Evolutionary conservation across 2,888 invertebrate genomes (phyloP), one percentile per base, ranked within the genome.

Genomic region (Sisyra nigra): DNA sequence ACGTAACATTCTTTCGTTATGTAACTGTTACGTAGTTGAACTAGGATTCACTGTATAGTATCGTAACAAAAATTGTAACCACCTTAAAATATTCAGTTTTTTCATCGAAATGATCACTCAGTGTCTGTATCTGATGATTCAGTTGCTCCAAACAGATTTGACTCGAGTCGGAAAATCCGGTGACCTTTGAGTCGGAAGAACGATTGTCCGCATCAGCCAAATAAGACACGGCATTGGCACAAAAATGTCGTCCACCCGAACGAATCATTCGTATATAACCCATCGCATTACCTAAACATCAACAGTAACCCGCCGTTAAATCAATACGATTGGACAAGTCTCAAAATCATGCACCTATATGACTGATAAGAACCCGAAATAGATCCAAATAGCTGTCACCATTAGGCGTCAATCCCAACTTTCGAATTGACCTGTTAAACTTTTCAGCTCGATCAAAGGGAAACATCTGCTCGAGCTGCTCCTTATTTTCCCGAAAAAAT

Each of bases 221-320:
- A 62, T 92, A 96, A 17, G 86, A 77, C 32, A 89, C 84, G 1
- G 92, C 88, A 58, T 88, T 85, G 6, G 91, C 85, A 55, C 89
- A 85, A 52, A 89, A 89, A 58, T 94, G 86, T 36, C 93, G 71
- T 3, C 92, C 91, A 13, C 96, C 97, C 0, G 94, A 89, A 42
- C 92, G 74, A 45, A 98, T 82, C 66, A 96, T 77, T 40, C 97
- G 73, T 3, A 98, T 86, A 57, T 94, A 96, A 2, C 94, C 96
- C 74, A 97, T 81, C 1, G 93, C 91, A 63, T 96, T 96, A 11
- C 76, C 75, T 72, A 51, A 29, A 53, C 45, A 43, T 48, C 40
- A 47, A 46, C 17, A 42, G 40, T 38, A 38, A 32, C 18, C 37
- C n/a, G 42, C 3, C 18, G n/a, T 13, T 15, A 14, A 17, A 19